Evolutionary conservation across 2,113 vertebrate species (phyloP), one percentile per base, ranked within the genome.

Genomic region (Lophius piscatorius): DNA sequence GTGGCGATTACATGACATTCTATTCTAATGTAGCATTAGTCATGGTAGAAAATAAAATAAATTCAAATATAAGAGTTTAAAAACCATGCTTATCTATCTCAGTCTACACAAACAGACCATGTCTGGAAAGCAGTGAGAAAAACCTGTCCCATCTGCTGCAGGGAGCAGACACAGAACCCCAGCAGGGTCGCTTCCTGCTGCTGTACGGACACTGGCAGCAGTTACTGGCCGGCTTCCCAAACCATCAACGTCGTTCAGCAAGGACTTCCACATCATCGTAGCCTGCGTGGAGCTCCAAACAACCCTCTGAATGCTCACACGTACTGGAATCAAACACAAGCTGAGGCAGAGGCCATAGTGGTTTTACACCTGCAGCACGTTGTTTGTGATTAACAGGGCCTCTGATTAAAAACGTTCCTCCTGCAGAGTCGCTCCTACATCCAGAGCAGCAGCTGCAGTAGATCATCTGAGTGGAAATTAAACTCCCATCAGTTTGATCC

Each of bases 111-210:
- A 58, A 67, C 39, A 14, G 1, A 34, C 26, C 12, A 24, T 42
- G 48, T 58, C 47, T 23, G 55, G 51, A 20, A 9, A 58, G 41
- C 51, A 54, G 2, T 0, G 38, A 47, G 65, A 59, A 69, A 66
- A 69, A 70, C 64, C 71, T 59, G 29, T 35, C 44, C 79, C 79
- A 81, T 83, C 85, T 83, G 82, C 74, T 72, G 4, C 12, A 20
- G 51, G 55, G 66, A 63, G 21, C 52, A 76, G 70, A 66, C 62
- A 11, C 38, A 23, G 68, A 65, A 66, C 63, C 69, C 78, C 84
- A 78, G 49, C 75, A 57, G 73, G 60, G 63, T 9, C 34, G 13
- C 22, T 57, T 63, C 77, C 50, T 70, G 63, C 74, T 70, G 47
- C 68, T 47, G 46, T 62, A 64, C 18, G 49, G 58, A 63, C 26